Evolutionary conservation across 2,113 vertebrate species (phyloP), one percentile per base, ranked within the genome.

Genomic region (Rattus norvegicus): DNA sequence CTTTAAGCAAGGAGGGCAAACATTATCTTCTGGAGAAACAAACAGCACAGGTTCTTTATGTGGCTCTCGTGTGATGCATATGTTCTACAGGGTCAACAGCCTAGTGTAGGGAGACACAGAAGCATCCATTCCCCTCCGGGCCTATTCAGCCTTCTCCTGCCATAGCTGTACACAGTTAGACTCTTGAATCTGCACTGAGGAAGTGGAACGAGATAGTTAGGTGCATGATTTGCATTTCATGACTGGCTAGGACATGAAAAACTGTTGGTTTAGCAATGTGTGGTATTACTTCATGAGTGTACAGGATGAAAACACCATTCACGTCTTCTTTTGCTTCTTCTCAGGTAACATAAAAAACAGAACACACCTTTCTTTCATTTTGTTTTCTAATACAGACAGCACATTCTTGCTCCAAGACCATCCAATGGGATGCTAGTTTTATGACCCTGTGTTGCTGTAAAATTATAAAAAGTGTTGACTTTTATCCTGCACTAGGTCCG

Each of bases 261-360:
- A 99, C 99, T 59, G 99, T 99, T 99, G 99, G 98, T 99, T 99
- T 90, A 99, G 99, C 20, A 99, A 98, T 97, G 99, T 99, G 20
- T 99, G 99, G 96, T 99, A 99, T 97, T 99, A 99, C 86, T 99
- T 99, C 61, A 99, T 99, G 1, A 99, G 99, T 99, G 99, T 99
- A 97, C 99, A 99, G 3, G 99, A 99, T 6, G 99, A 99, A 98
- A 99, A 99, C 98, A 99, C 99, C 99, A 99, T 99, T 91, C 99
- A 89, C 98, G 99, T 99, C 99, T 99, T 99, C 98, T 99, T 99
- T 20, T 99, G 98, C 95, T 99, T 99, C 98, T 99, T 99, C 98
- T 99, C 99, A 90, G 99, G 99, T 98, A 99, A 99, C 4, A 99
- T 99, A 98, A 99, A 99, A 69, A 99, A 99, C 95, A 99, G 97